Conservation (phyloP, 2,888 invertebrate species). For the Ceraclea dissimilis region DNA sequence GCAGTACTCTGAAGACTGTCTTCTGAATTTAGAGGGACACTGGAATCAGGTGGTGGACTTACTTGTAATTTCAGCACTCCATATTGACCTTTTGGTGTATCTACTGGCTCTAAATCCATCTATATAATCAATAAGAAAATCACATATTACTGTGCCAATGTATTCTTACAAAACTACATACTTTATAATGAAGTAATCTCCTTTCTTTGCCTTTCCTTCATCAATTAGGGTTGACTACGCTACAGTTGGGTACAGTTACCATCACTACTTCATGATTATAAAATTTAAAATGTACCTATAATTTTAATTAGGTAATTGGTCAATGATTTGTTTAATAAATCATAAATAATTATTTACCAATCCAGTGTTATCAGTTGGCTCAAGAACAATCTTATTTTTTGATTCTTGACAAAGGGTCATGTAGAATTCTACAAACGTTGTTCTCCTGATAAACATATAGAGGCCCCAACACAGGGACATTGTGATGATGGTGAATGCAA, state of each 20-base stretch:
- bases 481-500: conserved; percentile 69
- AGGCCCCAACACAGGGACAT: conserved; percentile 70
- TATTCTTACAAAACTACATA: too few relatives aligned
- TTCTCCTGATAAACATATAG: conserved; percentile 68
- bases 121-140: too few relatives aligned
- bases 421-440: conserved; percentile 79
- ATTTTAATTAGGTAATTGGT: too few relatives aligned
- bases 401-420: conserved; percentile 66
- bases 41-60: conserved; percentile 45
- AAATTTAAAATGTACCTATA: too few relatives aligned
- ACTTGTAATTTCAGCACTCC: conserved; percentile 72
- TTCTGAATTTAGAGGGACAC: conserved; percentile 26
- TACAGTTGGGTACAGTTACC: too few relatives aligned
- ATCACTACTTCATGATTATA: too few relatives aligned
- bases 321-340: too few relatives aligned
- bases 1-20: conserved; percentile 26
- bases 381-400: conserved; percentile 69
- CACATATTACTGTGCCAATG: too few relatives aligned
- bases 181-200: too few relatives aligned
- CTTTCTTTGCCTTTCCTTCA: too few relatives aligned
- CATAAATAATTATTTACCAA: too few relatives aligned
- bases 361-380: conserved; percentile 79
- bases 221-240: too few relatives aligned
- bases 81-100: conserved; percentile 52
- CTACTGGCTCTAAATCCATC: conserved; percentile 55